Base-by-base conservation (phyloP, 2,888 invertebrate genomes). In the Pediacus dermestoides region DNA sequence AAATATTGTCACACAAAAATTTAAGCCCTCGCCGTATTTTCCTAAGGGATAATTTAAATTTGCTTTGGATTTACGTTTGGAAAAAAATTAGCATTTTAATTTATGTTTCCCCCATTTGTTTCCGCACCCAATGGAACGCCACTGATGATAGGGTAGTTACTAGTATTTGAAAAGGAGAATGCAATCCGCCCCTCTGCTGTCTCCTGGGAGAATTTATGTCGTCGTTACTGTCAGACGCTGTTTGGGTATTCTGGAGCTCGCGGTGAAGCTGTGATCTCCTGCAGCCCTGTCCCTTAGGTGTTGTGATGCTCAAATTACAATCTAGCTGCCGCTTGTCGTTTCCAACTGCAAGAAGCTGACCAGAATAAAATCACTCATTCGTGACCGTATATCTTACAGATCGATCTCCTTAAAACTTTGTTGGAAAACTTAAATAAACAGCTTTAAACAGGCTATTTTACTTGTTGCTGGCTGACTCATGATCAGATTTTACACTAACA, bases 231-330 rank as follows among this genome's bases (percentile, higher is more conserved):
- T 67, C 67, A 64, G 62, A 60, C 60, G 53, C 64, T 64, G 64
- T 66, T 66, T 66, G 65, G 63, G 62, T 64, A 57, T 58, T 55
- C 57, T 37, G 46, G 44, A 43, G 48, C 37, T 31, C 21, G 16
- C 38, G 37, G 40, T 36, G 31, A 40, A 39, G 42, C 47, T 42
- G 44, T 44, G 47, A 42, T 47, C 58, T 58, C 53, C 59, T 50
- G 50, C 41, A 54, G 52, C 42, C 50, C 47, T 46, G 59, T 66
- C 66, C 66, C 66, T 52, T 60, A 66, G 68, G 66, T 66, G 66
- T 65, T 63, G 66, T 66, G 64, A 64, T 65, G 64, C 64, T 65
- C 66, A 66, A 68, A 68, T 67, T 67, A 66, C 66, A 67, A 68
- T 66, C 66, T 59, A 61, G 62, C 62, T 57, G 57, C 52, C 48